These are phyloP conservation scores for Limnephilus marmoratus DNA, from an alignment of 2,888 invertebrate species.

Conservation along the genomic window DNA sequence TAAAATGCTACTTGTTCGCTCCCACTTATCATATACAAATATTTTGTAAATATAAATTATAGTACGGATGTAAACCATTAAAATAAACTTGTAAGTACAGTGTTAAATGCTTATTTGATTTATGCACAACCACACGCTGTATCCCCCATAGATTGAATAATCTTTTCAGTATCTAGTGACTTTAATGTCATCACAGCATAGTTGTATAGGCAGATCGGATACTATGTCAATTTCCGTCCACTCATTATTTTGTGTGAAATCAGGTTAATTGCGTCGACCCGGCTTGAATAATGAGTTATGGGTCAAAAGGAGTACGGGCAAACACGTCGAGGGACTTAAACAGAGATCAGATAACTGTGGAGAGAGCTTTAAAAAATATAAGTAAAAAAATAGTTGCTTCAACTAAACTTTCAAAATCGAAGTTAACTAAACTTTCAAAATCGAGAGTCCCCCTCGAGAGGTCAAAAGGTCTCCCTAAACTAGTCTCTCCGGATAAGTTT, in stretches of 20 bases:
- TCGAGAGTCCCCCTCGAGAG: too few species aligned
- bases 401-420: background rate
- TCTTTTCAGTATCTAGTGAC: background rate
- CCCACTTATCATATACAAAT: too few species aligned
- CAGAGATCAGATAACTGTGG: background rate
- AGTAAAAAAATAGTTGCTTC: background rate
- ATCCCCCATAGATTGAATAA: background rate
- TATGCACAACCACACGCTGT: too few species aligned
- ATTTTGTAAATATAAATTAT: too few species aligned
- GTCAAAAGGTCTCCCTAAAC: too few species aligned
- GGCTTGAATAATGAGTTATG: constrained; percentile 29
- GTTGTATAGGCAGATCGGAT: background rate
- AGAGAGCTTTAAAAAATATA: background rate
- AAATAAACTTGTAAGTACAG: too few species aligned
- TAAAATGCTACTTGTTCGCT: too few species aligned
- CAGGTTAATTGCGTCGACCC: constrained; percentile 39
- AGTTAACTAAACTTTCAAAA: too few species aligned
- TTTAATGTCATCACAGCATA: background rate
- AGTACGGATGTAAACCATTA: too few species aligned
- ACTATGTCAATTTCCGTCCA: constrained; percentile 14
- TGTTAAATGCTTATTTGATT: too few species aligned
- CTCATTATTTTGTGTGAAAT: constrained; percentile 12
- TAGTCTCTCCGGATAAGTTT: too few species aligned
- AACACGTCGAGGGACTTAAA: background rate
- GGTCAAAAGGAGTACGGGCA: background rate